Evolutionary conservation across 2,888 invertebrate species (phyloP), one percentile per base, ranked within the genome.

Genomic region (Orgyia antiqua): DNA sequence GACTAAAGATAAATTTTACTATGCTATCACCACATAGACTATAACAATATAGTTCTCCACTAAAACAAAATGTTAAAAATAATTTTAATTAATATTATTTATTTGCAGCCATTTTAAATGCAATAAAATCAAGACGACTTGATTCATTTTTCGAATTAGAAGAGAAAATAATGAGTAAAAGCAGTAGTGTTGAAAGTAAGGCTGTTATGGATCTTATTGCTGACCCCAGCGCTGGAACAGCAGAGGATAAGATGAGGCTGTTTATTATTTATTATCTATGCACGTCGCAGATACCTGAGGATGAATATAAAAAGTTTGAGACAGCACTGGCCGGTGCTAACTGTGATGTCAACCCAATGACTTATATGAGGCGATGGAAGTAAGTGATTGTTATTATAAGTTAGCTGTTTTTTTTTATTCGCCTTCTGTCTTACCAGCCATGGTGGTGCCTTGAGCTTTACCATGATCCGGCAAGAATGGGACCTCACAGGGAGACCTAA

Each of bases 81-180:
- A n/a, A n/a, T n/a, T n/a, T n/a, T n/a, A n/a, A n/a, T n/a, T n/a
- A n/a, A n/a, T n/a, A n/a, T n/a, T n/a, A n/a, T n/a, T n/a, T n/a
- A n/a, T n/a, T n/a, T n/a, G 3, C 64, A 88, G 92, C 92, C 7
- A 93, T 96, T 49, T 77, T 96, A 34, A 94, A 95, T 74, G 89
- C 88, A 29, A 96, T 96, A 25, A 96, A 98, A 87, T 91, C 92
- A 0, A 88, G 98, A 30, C 92, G 98, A 48, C 79, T 99, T 29
- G 99, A 99, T 70, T 95, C 96, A 0, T 96, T 96, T 66, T 99
- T 99, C 68, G 99, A 99, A 78, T 87, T 97, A 37, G 99, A 99
- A 87, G 99, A 99, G 69, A 99, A 98, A 76, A 92, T 99, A 26
- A 96, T 99, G 95, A 95, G 94, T 28, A 94, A 93, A 79, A 90